These are phyloP conservation scores for Zaprionus gabonicus DNA, from an alignment of 1,140 invertebrate genomes.

Conservation along the genomic window DNA sequence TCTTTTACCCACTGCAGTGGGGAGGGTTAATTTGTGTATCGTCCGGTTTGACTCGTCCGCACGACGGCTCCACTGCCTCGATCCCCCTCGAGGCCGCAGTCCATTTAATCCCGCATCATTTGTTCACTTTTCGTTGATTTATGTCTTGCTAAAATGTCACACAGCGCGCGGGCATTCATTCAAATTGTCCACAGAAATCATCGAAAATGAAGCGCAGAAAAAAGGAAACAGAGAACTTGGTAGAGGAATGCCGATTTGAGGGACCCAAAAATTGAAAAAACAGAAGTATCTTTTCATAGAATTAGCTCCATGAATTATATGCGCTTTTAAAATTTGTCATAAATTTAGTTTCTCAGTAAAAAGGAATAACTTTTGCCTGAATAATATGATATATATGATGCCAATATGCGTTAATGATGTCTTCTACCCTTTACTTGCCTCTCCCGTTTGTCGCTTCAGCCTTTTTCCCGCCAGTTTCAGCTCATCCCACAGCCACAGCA, in stretches of 20 bases:
- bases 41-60: constrained; percentile 48
- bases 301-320: constrained; percentile 36
- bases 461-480: neutral
- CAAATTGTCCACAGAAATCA: constrained; percentile 57
- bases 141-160: constrained; percentile 76
- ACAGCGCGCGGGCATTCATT: constrained; percentile 68
- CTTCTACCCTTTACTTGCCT: neutral
- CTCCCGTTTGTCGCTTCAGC: neutral
- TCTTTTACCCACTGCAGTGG: constrained; percentile 18
- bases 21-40: constrained; percentile 75
- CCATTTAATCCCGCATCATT: constrained; percentile 78
- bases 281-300: constrained; percentile 40
- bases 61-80: constrained; percentile 25
- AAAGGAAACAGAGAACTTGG: constrained; percentile 5
- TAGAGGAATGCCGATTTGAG: constrained; percentile 18
- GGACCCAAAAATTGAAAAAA: constrained; percentile 20
- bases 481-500: neutral
- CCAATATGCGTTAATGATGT: neutral
- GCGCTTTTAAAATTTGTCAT: constrained; percentile 15
- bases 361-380: constrained; percentile 2
- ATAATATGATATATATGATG: neutral
- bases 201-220: constrained; percentile 26
- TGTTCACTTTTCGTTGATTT: constrained; percentile 73
- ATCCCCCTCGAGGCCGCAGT: constrained; percentile 29
- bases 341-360: constrained; percentile 12